A percentile compares a stretch with the other conserved stretches of the same genome.
Conservation (phyloP, 2,113 vertebrate genomes). For the Odontesthes bonariensis region DNA sequence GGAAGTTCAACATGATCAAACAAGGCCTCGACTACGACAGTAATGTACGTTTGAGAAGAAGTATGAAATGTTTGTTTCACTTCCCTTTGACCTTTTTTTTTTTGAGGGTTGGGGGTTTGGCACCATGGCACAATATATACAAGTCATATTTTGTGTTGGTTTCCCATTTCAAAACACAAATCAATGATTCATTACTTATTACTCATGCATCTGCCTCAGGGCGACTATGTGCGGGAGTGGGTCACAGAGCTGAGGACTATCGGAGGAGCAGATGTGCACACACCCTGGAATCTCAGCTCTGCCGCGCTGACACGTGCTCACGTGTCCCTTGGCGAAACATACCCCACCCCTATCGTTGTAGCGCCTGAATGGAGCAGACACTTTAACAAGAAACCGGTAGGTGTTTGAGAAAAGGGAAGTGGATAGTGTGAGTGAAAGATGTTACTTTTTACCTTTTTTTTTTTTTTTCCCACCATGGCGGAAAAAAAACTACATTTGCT, state of each 20-base stretch:
- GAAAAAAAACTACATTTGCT: not conserved
- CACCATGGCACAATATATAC: not conserved
- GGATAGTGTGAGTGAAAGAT: not conserved
- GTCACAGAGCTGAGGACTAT: constrained; percentile 83
- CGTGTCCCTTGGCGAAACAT: constrained; percentile 79
- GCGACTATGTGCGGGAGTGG: constrained; percentile 85
- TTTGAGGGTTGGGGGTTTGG: no score
- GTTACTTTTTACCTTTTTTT: not conserved
- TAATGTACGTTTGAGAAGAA: constrained; percentile 68
- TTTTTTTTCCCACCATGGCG: not conserved
- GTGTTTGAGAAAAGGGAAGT: constrained; percentile 60
- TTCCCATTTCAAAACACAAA: not conserved
- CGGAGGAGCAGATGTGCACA: constrained; percentile 80
- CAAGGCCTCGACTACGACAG: constrained; percentile 86
- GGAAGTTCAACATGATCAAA: constrained; percentile 89
- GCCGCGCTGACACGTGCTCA: constrained; percentile 72
- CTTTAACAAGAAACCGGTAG: constrained; percentile 78
- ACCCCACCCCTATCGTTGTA: constrained; percentile 82
- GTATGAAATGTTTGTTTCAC: not conserved
- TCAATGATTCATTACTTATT: not conserved
- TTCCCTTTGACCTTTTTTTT: not conserved
- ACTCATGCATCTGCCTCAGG: constrained; percentile 64
- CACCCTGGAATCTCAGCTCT: constrained; percentile 82
- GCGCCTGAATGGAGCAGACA: constrained; percentile 86
- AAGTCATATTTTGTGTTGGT: not conserved